Conservation (phyloP, 2,113 vertebrate genomes). For the Strigops habroptila region DNA sequence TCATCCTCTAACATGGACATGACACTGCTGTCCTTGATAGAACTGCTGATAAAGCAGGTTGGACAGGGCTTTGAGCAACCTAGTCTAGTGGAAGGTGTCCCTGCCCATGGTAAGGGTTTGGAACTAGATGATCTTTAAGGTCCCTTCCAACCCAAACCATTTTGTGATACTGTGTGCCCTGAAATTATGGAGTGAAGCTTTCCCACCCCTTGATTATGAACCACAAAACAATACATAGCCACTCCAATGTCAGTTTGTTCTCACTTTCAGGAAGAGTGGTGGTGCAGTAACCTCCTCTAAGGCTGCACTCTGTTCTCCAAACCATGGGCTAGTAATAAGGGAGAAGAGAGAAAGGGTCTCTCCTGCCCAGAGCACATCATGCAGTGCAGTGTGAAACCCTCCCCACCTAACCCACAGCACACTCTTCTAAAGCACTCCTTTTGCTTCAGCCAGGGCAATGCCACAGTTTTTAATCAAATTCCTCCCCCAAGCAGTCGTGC, state of each 20-base stretch:
- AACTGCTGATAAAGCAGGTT: background rate
- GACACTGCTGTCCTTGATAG: background rate
- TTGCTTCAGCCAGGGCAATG: background rate
- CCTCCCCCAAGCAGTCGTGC: accelerated
- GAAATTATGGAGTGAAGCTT: background rate
- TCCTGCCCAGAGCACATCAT: background rate
- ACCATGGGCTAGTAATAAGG: accelerated
- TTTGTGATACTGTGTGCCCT: background rate
- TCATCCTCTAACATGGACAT: background rate
- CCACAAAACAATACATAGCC: background rate
- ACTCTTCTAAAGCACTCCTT: background rate
- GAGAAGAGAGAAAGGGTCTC: background rate
- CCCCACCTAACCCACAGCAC: background rate
- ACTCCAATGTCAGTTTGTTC: background rate
- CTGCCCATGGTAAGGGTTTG: background rate
- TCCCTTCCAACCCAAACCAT: background rate
- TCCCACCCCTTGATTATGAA: accelerated
- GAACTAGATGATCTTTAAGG: background rate
- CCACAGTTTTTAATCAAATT: background rate
- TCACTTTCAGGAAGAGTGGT: background rate
- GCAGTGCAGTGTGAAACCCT: accelerated
- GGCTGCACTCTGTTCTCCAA: background rate
- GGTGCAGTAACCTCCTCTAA: background rate
- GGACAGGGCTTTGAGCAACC: background rate
- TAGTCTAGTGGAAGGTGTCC: background rate